Evolutionary conservation across 1,140 invertebrate genomes (phyloP), one percentile per base, ranked within the genome.

Genomic region (Zeugodacus cucurbitae): DNA sequence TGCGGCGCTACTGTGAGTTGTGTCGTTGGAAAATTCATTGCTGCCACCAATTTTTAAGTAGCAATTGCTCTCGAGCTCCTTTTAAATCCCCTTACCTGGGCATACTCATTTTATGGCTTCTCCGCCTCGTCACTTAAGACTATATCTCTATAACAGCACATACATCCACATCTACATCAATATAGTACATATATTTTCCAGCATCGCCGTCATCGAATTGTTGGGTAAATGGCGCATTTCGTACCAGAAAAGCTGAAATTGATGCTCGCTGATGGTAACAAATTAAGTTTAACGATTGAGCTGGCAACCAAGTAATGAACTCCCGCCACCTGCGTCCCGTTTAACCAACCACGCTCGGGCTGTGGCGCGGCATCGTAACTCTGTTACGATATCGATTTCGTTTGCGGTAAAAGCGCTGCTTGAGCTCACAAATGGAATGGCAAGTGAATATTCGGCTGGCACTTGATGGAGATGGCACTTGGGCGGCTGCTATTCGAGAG

Each of bases 261-360:
- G 82, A 86, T 86, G 82, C 82, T 86, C 44, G 54, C 82, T 57
- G 44, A 54, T 58, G 82, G 82, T 86, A n/a, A 86, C 41, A 86
- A 86, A 86, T 86, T 86, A 86, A 86, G 82, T 86, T 86, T 86
- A 86, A 86, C 82, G 44, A 54, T 86, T 86, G 34, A 74, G 14
- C 70, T 74, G 70, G 70, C n/a, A 74, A 74, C 34, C 34, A 44
- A 74, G 37, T 29, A 74, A 41, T 74, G 70, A 74, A 74, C 37
- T 41, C 70, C 70, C 2, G 37, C 22, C 70, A 34, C 70, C 37
- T 41, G 64, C 26, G 17, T n/a, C 14, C 70, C 14, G 32, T n/a
- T 74, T 41, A 62, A 62, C 58, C 29, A 32, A 32, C 5, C 70
- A 41, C 44, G 17, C 2, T 74, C 37, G 5, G 37, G 37, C 32